A percentile compares a stretch with the other conserved stretches of the same genome.
These are phyloP conservation scores for Coccyzus lansbergi DNA, from an alignment of 2,797 vertebrate genomes.

Conservation along the genomic window DNA sequence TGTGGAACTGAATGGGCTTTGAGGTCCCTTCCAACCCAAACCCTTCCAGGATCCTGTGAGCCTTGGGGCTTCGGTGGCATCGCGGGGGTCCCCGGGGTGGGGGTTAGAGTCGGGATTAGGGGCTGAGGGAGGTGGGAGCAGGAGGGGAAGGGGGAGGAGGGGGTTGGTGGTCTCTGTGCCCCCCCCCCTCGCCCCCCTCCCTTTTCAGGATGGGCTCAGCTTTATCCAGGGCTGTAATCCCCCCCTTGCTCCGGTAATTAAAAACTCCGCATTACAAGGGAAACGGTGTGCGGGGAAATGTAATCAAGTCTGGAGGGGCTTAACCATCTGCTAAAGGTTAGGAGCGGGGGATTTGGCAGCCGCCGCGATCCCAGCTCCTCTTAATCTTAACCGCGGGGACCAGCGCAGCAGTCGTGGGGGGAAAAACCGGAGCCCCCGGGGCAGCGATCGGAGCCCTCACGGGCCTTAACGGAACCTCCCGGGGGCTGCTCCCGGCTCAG, in stretches of 20 bases:
- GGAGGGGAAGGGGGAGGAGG: background rate
- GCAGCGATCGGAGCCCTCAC: background rate
- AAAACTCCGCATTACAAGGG: constrained; percentile 88
- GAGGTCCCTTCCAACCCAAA: no score
- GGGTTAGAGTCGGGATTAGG: background rate
- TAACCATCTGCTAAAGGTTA: constrained; percentile 97
- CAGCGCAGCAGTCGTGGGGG: constrained; percentile 37
- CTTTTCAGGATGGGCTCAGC: constrained; percentile 70
- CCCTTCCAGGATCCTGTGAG: no score
- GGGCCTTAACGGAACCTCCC: background rate
- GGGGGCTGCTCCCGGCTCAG: background rate
- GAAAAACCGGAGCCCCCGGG: background rate
- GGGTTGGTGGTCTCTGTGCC: constrained; percentile 14
- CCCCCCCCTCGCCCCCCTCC: no score
- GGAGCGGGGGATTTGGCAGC: constrained; percentile 83
- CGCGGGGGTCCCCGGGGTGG: no score
- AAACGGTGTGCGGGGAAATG: constrained; percentile 88
- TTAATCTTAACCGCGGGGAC: constrained; percentile 65
- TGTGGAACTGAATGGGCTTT: no score
- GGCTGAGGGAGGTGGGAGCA: background rate
- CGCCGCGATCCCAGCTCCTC: constrained; percentile 50
- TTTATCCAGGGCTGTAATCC: constrained; percentile 86
- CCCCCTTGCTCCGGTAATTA: constrained; percentile 90
- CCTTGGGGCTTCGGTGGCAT: no score
- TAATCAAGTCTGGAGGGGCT: constrained; percentile 93